phyloP scores from a whole-genome alignment of 2,888 invertebrate species.

The Cantharis flavilabris region DNA sequence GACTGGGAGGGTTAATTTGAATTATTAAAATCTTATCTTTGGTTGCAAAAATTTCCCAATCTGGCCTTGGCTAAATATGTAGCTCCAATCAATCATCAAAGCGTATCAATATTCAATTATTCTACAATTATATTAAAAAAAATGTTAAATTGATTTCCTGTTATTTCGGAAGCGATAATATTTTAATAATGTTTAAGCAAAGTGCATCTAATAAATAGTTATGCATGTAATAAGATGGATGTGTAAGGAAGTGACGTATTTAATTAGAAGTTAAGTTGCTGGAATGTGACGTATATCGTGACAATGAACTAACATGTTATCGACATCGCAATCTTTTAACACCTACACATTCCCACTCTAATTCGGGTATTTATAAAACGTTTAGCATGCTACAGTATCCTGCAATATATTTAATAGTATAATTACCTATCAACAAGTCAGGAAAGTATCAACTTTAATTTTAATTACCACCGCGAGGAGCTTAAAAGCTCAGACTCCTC shows the following conservation, averaged over 20 bases:
- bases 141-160: not conserved
- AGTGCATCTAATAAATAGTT: slow-evolving; percentile 14
- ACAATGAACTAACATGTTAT: slow-evolving; percentile 40
- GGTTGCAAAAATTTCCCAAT: no score
- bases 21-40: no score
- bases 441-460: not conserved
- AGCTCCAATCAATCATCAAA: no score
- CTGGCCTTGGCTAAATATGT: no score
- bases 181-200: not conserved
- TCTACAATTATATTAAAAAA: no score
- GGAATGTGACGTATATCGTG: slow-evolving; percentile 41
- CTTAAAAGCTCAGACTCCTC: not conserved
- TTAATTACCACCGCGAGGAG: not conserved
- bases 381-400: slow-evolving; percentile 40
- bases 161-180: not conserved
- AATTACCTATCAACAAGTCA: slow-evolving; percentile 4
- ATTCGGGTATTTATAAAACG: slow-evolving; percentile 43
- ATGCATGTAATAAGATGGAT: slow-evolving; percentile 18
- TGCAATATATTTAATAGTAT: slow-evolving; percentile 27
- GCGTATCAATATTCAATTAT: no score
- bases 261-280: slow-evolving; percentile 37
- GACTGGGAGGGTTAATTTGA: no score
- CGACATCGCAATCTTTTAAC: slow-evolving; percentile 38
- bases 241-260: slow-evolving; percentile 38
- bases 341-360: slow-evolving; percentile 40